phyloP scores from a whole-genome alignment of 2,113 vertebrate species.

The Lampris megalopsis region DNA sequence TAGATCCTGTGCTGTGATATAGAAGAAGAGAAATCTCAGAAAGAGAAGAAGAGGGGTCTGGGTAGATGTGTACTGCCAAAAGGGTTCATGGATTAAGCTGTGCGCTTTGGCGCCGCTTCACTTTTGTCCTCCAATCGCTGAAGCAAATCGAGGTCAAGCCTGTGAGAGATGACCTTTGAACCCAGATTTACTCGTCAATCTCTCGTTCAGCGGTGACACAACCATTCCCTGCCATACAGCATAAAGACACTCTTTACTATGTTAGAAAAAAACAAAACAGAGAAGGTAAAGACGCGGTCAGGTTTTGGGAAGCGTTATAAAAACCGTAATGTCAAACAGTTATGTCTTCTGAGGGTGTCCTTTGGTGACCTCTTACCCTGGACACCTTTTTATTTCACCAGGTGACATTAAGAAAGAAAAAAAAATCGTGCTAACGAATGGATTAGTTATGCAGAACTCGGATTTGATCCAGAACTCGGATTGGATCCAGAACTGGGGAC shows the following conservation, averaged over 20 bases:
- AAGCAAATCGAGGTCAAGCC: conserved; percentile 24
- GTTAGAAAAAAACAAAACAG: neutral
- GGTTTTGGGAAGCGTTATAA: too few relatives aligned
- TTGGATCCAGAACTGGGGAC: too few relatives aligned
- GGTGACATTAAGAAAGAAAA: neutral
- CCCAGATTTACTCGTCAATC: conserved; percentile 3
- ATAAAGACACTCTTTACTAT: neutral
- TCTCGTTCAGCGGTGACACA: conserved; percentile 15
- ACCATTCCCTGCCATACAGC: neutral
- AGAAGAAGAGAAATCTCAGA: conserved; percentile 32
- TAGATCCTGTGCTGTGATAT: conserved; percentile 46
- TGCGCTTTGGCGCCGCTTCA: conserved; percentile 12
- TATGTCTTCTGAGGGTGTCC: too few relatives aligned
- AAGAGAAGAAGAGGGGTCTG: conserved; percentile 17
- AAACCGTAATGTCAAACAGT: too few relatives aligned
- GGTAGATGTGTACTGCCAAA: conserved; percentile 42
- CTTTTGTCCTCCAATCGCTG: conserved; percentile 1
- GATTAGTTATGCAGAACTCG: too few relatives aligned
- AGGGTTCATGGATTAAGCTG: conserved; percentile 35
- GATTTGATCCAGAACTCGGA: too few relatives aligned
- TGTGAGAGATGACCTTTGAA: conserved; percentile 18
- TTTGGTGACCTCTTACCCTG: too few relatives aligned
- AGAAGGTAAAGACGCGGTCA: too few relatives aligned
- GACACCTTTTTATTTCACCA: too few relatives aligned
- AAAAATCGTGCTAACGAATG: neutral